Evolutionary conservation across 2,797 vertebrate species (phyloP).

Genomic region (Sphenodon punctatus): DNA sequence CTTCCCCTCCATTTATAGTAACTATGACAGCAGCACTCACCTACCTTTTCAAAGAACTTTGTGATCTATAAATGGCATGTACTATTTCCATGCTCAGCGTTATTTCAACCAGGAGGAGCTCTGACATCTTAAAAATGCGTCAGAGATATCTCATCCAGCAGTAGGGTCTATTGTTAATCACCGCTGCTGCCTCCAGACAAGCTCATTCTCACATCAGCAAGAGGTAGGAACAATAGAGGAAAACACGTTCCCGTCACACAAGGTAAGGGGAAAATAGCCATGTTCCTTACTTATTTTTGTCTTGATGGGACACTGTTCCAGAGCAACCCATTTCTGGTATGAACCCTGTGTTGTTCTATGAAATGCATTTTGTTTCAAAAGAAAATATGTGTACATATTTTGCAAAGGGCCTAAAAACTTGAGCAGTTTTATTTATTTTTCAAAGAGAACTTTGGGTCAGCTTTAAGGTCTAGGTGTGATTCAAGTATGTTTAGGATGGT

Average conservation of each 20-base stretch:
- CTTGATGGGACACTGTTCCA: conserved; percentile 5
- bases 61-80: not conserved
- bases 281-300: fast-evolving
- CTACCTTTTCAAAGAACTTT: fast-evolving
- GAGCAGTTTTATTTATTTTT: not conserved
- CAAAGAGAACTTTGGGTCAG: conserved; percentile 17
- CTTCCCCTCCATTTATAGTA: not conserved
- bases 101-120: not conserved
- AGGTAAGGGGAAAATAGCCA: not conserved
- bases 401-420: not conserved
- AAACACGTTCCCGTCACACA: conserved; percentile 10
- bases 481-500: conserved; percentile 17
- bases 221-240: not conserved
- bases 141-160: fast-evolving
- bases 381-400: not conserved
- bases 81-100: fast-evolving
- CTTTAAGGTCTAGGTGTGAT: not conserved
- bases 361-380: fast-evolving
- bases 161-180: not conserved
- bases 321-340: not conserved
- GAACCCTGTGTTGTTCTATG: not conserved
- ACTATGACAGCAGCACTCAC: fast-evolving
- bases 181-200: fast-evolving
- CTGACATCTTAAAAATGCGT: fast-evolving
- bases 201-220: not conserved